These are phyloP conservation scores for Panzeria rudis DNA, from an alignment of 2,888 invertebrate genomes.

Conservation along the genomic window DNA sequence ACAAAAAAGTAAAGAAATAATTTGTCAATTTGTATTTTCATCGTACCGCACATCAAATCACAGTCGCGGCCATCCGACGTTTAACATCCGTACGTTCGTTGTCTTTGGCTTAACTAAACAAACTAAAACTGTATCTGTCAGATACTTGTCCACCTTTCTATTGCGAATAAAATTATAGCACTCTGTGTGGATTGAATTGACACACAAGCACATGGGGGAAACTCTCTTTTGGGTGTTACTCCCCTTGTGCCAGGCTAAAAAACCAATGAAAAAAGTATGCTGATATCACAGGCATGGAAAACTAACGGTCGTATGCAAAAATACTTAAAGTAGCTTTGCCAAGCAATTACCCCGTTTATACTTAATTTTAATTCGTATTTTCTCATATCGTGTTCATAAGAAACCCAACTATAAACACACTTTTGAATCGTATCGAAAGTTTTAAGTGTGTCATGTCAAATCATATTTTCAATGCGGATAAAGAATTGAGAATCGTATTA, in stretches of 20 bases:
- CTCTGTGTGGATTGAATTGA: background rate
- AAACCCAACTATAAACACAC: too few relatives aligned
- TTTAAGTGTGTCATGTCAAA: too few relatives aligned
- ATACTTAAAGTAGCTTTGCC: too few relatives aligned
- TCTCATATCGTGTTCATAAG: too few relatives aligned
- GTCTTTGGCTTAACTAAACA: conserved; percentile 70
- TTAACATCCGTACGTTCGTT: conserved; percentile 45
- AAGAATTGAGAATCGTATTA: too few relatives aligned
- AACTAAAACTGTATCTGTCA: conserved; percentile 72
- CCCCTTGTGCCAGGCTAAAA: conserved; percentile 12
- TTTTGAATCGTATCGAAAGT: too few relatives aligned
- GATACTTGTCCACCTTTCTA: conserved; percentile 72
- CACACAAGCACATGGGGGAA: background rate
- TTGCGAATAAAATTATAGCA: conserved; percentile 59
- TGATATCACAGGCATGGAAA: background rate
- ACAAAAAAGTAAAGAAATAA: conserved; percentile 15
- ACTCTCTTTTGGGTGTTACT: conserved; percentile 36
- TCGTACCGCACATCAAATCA: conserved; percentile 42
- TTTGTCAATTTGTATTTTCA: conserved; percentile 23
- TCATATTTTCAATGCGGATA: too few relatives aligned
- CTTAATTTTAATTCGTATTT: too few relatives aligned
- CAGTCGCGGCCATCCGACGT: conserved; percentile 27
- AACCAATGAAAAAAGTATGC: background rate
- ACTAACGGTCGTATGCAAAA: too few relatives aligned
- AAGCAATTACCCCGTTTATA: too few relatives aligned